Percentiles rank a stretch among this genome's conserved stretches.
Conservation (phyloP, 2,888 invertebrate species). For the Athalia cordata region DNA sequence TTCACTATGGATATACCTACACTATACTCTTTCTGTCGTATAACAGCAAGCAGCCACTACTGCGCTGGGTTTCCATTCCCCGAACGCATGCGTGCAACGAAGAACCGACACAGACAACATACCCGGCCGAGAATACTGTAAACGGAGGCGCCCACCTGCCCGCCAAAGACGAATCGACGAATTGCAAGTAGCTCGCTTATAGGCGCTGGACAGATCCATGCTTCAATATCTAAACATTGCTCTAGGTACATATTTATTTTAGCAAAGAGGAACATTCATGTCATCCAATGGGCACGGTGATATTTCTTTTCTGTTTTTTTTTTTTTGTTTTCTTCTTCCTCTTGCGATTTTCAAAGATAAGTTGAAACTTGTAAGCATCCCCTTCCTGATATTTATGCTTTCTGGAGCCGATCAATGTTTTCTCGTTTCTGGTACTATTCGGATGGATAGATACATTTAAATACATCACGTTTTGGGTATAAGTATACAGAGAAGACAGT, state of each 20-base stretch:
- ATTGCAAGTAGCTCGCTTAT: constrained; percentile 34
- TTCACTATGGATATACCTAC: not conserved
- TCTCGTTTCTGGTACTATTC: no score
- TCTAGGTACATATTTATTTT: not conserved
- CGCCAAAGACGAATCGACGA: not conserved
- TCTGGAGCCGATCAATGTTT: no score
- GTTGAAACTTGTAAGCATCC: no score
- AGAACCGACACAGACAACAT: constrained; percentile 8
- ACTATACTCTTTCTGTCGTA: not conserved
- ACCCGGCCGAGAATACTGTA: not conserved
- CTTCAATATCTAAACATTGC: not conserved
- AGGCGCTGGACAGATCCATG: constrained; percentile 15
- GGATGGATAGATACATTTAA: no score
- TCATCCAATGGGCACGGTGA: not conserved
- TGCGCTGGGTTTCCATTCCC: constrained; percentile 20
- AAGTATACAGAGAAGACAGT: no score
- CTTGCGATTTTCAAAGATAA: no score
- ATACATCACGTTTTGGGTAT: no score
- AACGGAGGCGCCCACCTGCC: no score
- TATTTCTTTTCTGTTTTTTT: no score
- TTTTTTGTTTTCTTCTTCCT: no score
- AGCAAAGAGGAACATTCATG: not conserved
- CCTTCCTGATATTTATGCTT: no score
- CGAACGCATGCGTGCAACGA: constrained; percentile 35
- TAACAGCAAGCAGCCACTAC: constrained; percentile 17